These are phyloP conservation scores for Homarus americanus DNA, from an alignment of 1,140 invertebrate species.

Conservation along the genomic window DNA sequence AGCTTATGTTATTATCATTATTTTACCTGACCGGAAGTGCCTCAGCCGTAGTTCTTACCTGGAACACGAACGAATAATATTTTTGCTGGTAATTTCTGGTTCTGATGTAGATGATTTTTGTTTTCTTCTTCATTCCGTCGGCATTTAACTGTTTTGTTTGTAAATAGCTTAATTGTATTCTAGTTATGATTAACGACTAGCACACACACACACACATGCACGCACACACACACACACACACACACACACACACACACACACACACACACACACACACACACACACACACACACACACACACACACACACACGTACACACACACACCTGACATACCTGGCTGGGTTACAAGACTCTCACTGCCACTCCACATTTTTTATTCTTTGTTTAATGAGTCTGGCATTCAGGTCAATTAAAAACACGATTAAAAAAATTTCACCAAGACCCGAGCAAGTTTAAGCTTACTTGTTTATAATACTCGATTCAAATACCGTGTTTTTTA, in stretches of 20 bases:
- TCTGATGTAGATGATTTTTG: too few species aligned
- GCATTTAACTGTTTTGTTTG: neutral
- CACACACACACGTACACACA: neutral
- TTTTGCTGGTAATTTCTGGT: too few species aligned
- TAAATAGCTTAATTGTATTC: neutral
- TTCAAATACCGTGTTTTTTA: too few species aligned
- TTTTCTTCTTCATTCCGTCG: neutral
- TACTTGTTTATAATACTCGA: too few species aligned
- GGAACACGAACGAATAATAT: too few species aligned
- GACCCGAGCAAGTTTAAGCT: too few species aligned
- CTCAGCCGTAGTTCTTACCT: too few species aligned
- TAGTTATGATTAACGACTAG: too few species aligned
- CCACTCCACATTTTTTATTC: neutral
- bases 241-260: constrained; percentile 24
- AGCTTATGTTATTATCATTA: too few species aligned
- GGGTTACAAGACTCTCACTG: neutral
- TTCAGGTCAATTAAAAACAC: neutral
- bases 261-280: constrained; percentile 33
- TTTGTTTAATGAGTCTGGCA: too few species aligned
- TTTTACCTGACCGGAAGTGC: too few species aligned
- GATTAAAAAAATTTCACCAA: neutral
- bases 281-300: constrained; percentile 21
- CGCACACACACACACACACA: neutral
- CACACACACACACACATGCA: neutral
- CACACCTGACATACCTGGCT: neutral